A percentile compares a stretch with the other conserved stretches of the same genome.
phyloP scores from a whole-genome alignment of 2,888 invertebrate species.

The Mesochorus sp. region DNA sequence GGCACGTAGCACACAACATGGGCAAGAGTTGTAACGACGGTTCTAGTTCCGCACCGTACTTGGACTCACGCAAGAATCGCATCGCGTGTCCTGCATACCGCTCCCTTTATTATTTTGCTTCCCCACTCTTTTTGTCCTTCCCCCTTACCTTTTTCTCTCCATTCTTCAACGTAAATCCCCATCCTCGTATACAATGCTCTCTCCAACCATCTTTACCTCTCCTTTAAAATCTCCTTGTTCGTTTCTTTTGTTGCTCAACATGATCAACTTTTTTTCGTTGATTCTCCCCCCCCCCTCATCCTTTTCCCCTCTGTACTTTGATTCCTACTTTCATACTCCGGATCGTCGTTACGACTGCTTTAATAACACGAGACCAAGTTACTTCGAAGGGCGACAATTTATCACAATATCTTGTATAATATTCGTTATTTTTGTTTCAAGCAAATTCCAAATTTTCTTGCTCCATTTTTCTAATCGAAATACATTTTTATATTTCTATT shows the following conservation, averaged over 20 bases:
- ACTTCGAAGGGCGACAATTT: no score
- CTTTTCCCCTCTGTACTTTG: no score
- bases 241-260: constrained; percentile 23
- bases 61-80: constrained; percentile 76
- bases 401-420: no score
- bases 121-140: constrained; percentile 49
- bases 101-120: constrained; percentile 65
- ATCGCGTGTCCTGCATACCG: constrained; percentile 78
- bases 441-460: no score
- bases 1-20: constrained; percentile 35
- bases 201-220: constrained; percentile 6
- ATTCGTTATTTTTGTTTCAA: no score
- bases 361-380: no score
- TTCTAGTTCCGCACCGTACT: constrained; percentile 73
- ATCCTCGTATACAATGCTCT: constrained; percentile 44
- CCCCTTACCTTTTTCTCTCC: constrained; percentile 46
- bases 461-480: no score
- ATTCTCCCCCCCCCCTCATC: no score
- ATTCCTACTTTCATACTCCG: neutral
- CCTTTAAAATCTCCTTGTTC: neutral
- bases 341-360: neutral
- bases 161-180: constrained; percentile 19
- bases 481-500: no score
- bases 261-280: no score
- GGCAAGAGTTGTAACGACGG: constrained; percentile 25